Evolutionary conservation across 2,888 invertebrate species (phyloP).

Genomic region (Lochmaea crataegi): DNA sequence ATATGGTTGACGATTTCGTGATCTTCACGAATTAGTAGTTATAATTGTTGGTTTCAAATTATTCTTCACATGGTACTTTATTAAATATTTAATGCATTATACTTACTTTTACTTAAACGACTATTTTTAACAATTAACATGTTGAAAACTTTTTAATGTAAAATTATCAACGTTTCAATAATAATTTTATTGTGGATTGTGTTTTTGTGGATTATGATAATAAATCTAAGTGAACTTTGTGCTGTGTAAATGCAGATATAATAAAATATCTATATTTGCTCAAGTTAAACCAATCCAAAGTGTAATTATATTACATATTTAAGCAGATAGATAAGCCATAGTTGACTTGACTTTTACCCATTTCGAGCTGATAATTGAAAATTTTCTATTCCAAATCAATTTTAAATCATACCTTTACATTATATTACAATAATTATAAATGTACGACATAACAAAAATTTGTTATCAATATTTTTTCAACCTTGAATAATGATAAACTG

Average conservation of each 20-base stretch:
- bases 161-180: not conserved
- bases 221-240: too few relatives aligned
- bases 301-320: too few relatives aligned
- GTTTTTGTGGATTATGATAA: too few relatives aligned
- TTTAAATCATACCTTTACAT: not conserved
- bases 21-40: conserved; percentile 26
- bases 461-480: not conserved
- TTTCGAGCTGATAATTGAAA: too few relatives aligned
- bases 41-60: conserved; percentile 17
- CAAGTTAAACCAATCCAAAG: too few relatives aligned
- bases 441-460: not conserved
- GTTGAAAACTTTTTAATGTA: not conserved
- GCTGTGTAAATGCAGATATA: too few relatives aligned
- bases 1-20: conserved; percentile 6
- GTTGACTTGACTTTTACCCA: too few relatives aligned
- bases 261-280: too few relatives aligned
- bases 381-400: too few relatives aligned
- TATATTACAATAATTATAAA: not conserved
- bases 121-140: not conserved
- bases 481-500: not conserved
- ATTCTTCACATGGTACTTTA: conserved; percentile 11
- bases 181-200: too few relatives aligned
- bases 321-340: too few relatives aligned
- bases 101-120: not conserved
- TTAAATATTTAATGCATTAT: not conserved